Base-by-base conservation (phyloP, 2,888 invertebrate species). In the Malthinus seriepunctatus region DNA sequence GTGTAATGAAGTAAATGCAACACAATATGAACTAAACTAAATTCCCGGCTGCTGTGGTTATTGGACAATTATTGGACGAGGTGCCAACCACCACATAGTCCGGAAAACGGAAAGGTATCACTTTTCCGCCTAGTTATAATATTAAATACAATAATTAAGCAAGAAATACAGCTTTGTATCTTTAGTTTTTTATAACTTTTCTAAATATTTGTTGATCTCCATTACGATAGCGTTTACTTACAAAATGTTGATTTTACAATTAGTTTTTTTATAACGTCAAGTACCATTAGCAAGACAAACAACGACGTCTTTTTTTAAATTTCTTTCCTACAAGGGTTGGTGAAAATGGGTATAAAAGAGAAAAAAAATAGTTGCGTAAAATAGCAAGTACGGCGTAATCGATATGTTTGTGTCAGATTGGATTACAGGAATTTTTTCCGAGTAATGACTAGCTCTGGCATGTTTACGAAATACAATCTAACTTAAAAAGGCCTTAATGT, bases 381-480 rank as follows among this genome's bases (percentile, higher is more conserved):
- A 23, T 23, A 23, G 15, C 39, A 42, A 15, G n/a, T 42, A 42
- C 14, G 15, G 12, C 10, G 57, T 58, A 58, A 58, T 58, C 57
- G 44, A 58, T 58, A 52, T 58, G 57, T 58, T 58, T 58, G 44
- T 45, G 52, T 46, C 47, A 39, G 57, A 58, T 58, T 58, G 34
- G 47, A 58, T 58, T 58, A 58, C 57, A 47, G 32, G 44, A 47
- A 51, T 46, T 32, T 50, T 23, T 47, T 32, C 10, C 33, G 32
- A 57, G 38, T 48, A 56, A 56, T 56, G 51, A 47, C 39, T 57
- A 47, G 39, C 42, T 52, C 32, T 37, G 44, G 59, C 38, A 31
- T 59, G 54, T 59, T 59, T 59, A 51, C 50, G 59, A 54, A 59
- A 59, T 23, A 54, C 50, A 59, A 59, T 54, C 42, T 50, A 38